These are phyloP conservation scores for Hydrocynus forskahlii DNA, from an alignment of 2,797 vertebrate genomes.

Conservation along the genomic window DNA sequence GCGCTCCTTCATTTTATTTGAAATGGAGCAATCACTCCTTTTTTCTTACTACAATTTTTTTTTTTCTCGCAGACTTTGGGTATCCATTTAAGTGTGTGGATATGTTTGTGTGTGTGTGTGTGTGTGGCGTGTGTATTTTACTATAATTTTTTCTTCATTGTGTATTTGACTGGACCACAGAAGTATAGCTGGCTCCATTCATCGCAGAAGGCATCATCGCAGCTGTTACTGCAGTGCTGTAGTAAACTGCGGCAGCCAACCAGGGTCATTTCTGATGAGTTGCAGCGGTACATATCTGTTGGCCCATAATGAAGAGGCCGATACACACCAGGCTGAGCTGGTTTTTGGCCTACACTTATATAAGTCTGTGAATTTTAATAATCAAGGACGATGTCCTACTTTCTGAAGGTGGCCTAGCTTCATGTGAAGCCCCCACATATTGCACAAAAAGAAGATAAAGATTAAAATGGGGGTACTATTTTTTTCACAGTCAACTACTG, in stretches of 20 bases:
- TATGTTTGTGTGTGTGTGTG: too few relatives aligned
- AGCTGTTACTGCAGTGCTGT: conserved; percentile 25
- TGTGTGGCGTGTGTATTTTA: conserved; percentile 1
- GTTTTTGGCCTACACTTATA: not conserved
- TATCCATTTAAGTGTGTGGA: too few relatives aligned
- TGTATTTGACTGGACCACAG: not conserved
- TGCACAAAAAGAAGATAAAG: conserved; percentile 40
- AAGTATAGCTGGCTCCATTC: conserved; percentile 19
- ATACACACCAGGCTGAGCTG: conserved; percentile 19
- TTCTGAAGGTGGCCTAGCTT: conserved; percentile 34
- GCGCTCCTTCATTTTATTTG: not conserved
- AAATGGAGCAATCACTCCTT: conserved; percentile 3
- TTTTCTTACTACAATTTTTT: not conserved
- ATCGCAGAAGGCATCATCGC: conserved; percentile 7
- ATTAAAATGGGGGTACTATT: conserved; percentile 7
- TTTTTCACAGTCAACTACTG: conserved; percentile 36
- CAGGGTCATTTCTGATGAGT: conserved; percentile 35
- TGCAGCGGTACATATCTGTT: not conserved
- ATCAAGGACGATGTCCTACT: conserved; percentile 23
- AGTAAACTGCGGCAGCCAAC: conserved; percentile 33
- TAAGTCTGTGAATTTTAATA: conserved; percentile 43
- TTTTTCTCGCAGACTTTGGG: not conserved
- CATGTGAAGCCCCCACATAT: conserved; percentile 20
- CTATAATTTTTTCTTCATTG: not conserved
- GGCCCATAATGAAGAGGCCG: conserved; percentile 15